Evolutionary conservation across 1,140 invertebrate genomes (phyloP).

Genomic region (Drosophila kohkoa): DNA sequence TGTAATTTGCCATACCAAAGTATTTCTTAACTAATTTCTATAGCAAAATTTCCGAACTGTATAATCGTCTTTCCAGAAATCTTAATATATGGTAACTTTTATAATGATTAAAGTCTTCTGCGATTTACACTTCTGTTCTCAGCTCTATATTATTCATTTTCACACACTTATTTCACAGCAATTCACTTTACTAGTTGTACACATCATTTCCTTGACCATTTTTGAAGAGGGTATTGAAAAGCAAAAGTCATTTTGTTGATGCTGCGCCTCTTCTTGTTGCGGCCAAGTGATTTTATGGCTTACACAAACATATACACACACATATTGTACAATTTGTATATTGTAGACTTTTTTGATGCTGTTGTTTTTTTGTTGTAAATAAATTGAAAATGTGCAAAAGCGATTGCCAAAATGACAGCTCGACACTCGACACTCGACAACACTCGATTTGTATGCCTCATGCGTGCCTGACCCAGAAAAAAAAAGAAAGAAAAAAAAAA

Average conservation of each 20-base stretch:
- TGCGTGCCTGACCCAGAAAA: conserved; percentile 49
- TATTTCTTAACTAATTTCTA: no score
- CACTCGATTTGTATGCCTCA: conserved; percentile 66
- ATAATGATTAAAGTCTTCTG: no score
- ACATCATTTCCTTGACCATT: background rate
- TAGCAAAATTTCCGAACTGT: no score
- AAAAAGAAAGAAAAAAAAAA: conserved; percentile 4
- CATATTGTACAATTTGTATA: conserved; percentile 16
- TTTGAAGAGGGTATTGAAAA: conserved; percentile 25
- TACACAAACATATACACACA: conserved; percentile 28
- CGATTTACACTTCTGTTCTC: no score
- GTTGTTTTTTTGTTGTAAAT: conserved; percentile 35
- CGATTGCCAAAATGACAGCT: conserved; percentile 36
- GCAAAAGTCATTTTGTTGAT: conserved; percentile 39
- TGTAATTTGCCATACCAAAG: no score
- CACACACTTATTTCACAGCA: no score
- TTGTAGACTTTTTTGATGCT: conserved; percentile 1
- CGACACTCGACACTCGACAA: conserved; percentile 40
- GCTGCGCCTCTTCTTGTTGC: conserved; percentile 23
- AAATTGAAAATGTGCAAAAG: conserved; percentile 66
- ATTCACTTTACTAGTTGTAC: background rate
- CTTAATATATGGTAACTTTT: no score
- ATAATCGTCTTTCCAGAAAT: no score
- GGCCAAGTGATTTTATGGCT: conserved; percentile 61
- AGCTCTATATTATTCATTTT: no score